phyloP scores from a whole-genome alignment of 2,797 vertebrate genomes.

The Corythornis leucogaster region DNA sequence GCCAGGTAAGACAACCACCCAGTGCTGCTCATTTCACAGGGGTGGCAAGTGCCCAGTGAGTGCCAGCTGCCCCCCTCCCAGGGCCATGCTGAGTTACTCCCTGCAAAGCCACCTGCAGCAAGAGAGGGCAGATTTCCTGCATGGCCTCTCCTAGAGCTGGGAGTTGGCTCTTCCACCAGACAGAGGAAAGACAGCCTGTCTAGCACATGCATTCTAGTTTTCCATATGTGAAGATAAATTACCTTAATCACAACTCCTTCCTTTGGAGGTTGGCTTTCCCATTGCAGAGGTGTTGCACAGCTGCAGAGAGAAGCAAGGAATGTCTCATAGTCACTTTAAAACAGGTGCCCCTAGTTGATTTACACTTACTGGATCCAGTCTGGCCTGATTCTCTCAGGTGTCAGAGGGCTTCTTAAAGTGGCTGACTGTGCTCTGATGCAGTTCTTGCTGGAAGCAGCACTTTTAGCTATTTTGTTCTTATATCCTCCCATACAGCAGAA shows the following conservation, averaged over 20 bases:
- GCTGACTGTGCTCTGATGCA: background rate
- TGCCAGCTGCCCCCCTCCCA: background rate
- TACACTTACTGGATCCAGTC: background rate
- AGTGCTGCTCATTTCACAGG: background rate
- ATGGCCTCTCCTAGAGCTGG: background rate
- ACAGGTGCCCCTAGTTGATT: background rate
- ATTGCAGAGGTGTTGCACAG: background rate
- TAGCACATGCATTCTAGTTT: background rate
- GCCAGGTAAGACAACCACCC: slow-evolving; percentile 69
- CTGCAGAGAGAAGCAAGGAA: background rate
- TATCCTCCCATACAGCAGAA: background rate
- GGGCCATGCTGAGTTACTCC: background rate
- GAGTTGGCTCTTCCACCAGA: background rate
- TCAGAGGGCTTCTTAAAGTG: background rate
- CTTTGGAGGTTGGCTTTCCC: background rate
- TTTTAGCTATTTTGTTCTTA: slow-evolving; percentile 16
- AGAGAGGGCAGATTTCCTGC: background rate
- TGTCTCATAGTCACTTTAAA: background rate
- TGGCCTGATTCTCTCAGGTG: background rate
- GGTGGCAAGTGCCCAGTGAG: background rate
- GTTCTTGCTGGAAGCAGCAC: background rate
- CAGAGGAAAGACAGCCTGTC: background rate
- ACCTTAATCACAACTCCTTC: background rate
- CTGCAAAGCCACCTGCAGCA: background rate
- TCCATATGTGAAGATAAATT: background rate